Conservation (phyloP, 1,140 invertebrate genomes). For the Anastatus disparis region DNA sequence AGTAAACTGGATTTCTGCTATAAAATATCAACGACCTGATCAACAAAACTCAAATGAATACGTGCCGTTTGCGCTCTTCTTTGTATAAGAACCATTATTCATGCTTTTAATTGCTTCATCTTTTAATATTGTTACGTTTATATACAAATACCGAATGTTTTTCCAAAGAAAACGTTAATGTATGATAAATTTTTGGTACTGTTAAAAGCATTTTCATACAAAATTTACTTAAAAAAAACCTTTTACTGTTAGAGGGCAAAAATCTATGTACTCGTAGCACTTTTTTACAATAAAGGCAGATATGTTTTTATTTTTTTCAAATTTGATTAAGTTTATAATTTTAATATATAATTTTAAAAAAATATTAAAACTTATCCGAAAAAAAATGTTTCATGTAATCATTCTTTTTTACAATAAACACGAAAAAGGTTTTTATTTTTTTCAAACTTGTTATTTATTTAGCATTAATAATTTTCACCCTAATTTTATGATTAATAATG, state of each 20-base stretch:
- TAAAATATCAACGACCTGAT: constrained; percentile 35
- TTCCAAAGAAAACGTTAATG: constrained; percentile 11
- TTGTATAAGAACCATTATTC: constrained; percentile 19
- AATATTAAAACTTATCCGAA: too few species aligned
- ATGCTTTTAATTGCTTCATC: constrained; percentile 53
- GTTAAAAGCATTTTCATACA: constrained; percentile 60
- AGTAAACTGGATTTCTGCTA: constrained; percentile 21
- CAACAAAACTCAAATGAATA: constrained; percentile 32
- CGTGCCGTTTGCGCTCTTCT: constrained; percentile 11
- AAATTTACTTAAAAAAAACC: constrained; percentile 49
- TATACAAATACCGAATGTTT: constrained; percentile 45
- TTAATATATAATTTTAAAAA: background rate
- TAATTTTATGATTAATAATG: too few species aligned
- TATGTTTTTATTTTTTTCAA: constrained; percentile 36
- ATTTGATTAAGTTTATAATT: constrained; percentile 14
- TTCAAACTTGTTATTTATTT: too few species aligned
- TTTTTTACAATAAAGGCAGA: constrained; percentile 38
- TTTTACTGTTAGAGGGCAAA: constrained; percentile 24
- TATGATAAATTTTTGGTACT: constrained; percentile 57
- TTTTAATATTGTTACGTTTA: constrained; percentile 60
- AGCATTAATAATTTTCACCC: too few species aligned
- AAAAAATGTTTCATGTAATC: too few species aligned
- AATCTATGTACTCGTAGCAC: constrained; percentile 34
- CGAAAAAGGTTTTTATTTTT: too few species aligned
- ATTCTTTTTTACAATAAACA: background rate